phyloP scores from a whole-genome alignment of 2,113 vertebrate genomes.

The Chauna torquata region DNA sequence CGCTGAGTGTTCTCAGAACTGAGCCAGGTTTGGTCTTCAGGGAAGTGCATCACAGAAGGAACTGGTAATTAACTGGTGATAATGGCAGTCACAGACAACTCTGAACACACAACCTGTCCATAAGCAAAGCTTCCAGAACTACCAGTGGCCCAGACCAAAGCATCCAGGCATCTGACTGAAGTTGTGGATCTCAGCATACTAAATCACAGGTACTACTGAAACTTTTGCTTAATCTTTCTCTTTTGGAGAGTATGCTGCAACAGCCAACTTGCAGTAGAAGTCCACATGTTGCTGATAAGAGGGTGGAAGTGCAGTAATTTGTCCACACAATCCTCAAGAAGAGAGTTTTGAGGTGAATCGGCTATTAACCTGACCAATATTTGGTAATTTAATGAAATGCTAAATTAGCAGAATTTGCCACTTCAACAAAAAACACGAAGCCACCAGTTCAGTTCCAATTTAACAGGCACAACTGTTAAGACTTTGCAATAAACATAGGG shows the following conservation, averaged over 20 bases:
- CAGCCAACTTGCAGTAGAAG: neutral
- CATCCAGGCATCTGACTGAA: neutral
- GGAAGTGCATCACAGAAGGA: neutral
- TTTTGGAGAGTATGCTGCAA: neutral
- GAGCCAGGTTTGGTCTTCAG: neutral
- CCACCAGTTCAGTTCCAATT: neutral
- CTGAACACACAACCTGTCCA: neutral
- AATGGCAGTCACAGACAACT: neutral
- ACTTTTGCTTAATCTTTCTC: neutral
- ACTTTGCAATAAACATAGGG: neutral
- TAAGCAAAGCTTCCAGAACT: neutral
- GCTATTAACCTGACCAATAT: neutral
- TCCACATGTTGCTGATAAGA: rapidly evolving
- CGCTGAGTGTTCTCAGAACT: neutral
- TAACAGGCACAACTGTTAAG: neutral
- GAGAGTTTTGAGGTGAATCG: neutral
- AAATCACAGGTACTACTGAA: neutral
- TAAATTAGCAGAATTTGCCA: neutral
- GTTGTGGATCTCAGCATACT: neutral
- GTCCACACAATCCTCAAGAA: neutral
- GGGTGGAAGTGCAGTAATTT: neutral
- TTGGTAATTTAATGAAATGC: neutral
- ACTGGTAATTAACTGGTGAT: neutral
- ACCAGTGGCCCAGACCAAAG: neutral
- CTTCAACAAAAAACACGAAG: neutral